Evolutionary conservation across 2,113 vertebrate species (phyloP), one percentile per base, ranked within the genome.

Genomic region (Penelope pileata): DNA sequence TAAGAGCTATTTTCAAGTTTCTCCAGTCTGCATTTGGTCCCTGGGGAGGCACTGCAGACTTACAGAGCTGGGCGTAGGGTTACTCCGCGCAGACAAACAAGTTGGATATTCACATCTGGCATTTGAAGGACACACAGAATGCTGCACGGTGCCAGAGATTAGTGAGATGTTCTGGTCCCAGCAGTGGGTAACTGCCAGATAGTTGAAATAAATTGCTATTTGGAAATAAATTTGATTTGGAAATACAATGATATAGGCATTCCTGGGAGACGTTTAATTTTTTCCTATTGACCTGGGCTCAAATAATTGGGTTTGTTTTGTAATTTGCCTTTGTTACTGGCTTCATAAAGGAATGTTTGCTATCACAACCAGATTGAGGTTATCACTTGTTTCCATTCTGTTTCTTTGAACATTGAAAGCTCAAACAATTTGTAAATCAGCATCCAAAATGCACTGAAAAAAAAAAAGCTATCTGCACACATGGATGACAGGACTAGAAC

Each of bases 361-460:
- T 82, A 8, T 86, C 47, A 59, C 69, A 72, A 63, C n/a, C 77
- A 92, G 51, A 36, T 5, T 53, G 64, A 88, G n/a, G 34, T 84
- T 84, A 84, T 82, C 42, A 10, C 38, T 86, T 68, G 42, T 86
- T 95, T 86, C 66, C 66, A 62, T 81, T 77, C 64, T 56, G 24
- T 34, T 40, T 75, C 94, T 74, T 36, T 91, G 47, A 84, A 50
- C n/a, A 69, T 79, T 84, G 88, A 88, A 68, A 54, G 32, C 56
- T 40, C 3, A 70, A 53, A 53, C 38, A 67, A 53, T 50, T 42
- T 83, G 24, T 48, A 80, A 53, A 67, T 64, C 42, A 60, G 60
- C 50, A 88, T 91, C 80, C 86, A 91, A 80, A 87, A 67, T 70
- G 34, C 68, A 66, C 34, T 80, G 50, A 83, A 77, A 93, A 83